Evolutionary conservation across 2,888 invertebrate species (phyloP).

Genomic region (Melieria picta): DNA sequence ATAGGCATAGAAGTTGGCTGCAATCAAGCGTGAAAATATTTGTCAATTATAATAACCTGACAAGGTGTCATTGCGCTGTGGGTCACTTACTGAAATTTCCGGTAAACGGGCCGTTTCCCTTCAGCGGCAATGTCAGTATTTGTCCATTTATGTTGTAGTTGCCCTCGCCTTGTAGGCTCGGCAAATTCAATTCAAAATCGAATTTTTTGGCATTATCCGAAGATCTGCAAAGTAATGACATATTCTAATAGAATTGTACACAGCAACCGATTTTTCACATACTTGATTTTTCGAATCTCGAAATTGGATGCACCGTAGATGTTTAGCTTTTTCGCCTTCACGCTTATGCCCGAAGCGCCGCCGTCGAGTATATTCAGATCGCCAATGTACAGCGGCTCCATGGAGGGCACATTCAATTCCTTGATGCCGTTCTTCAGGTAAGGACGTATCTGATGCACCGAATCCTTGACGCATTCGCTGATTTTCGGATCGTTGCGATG

Average conservation of each 20-base stretch:
- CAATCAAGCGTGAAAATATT: conserved; percentile 41
- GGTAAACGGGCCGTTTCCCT: conserved; percentile 74
- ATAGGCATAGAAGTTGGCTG: conserved; percentile 75
- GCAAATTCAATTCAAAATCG: conserved; percentile 71
- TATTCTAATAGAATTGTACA: neutral
- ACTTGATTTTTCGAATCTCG: conserved; percentile 69
- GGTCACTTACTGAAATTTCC: conserved; percentile 76
- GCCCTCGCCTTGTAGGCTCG: conserved; percentile 72
- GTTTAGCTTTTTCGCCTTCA: conserved; percentile 69
- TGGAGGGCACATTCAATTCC: conserved; percentile 74
- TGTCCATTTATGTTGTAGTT: conserved; percentile 76
- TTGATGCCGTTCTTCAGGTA: conserved; percentile 73
- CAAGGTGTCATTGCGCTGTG: neutral
- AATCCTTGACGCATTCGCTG: conserved; percentile 72
- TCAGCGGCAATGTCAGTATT: conserved; percentile 77
- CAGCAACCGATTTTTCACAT: neutral
- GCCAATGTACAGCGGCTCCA: conserved; percentile 78
- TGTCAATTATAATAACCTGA: conserved; percentile 4
- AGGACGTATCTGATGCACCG: conserved; percentile 72
- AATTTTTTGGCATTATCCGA: conserved; percentile 63
- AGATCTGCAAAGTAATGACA: conserved; percentile 31
- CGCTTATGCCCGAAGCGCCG: conserved; percentile 55
- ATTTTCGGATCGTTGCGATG: conserved; percentile 72
- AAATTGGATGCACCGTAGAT: conserved; percentile 75
- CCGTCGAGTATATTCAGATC: conserved; percentile 75